Base-by-base conservation (phyloP, 1,140 invertebrate species). In the Formica exsecta region DNA sequence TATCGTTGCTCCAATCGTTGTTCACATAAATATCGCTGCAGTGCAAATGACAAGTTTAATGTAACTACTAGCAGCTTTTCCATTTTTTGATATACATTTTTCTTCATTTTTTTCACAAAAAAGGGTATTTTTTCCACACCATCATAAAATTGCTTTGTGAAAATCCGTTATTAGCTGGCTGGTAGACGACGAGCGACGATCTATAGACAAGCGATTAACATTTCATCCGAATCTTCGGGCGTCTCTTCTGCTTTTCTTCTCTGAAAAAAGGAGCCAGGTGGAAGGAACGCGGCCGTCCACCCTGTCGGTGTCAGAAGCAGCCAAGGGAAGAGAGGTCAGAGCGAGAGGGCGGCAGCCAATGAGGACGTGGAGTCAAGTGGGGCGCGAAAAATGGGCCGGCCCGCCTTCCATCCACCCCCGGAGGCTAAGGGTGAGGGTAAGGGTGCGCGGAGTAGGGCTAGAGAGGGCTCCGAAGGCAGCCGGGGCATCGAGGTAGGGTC, bases 371-470 rank as follows among this genome's bases (percentile, higher is more conserved):
- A 93, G 93, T 93, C 93, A 94, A 94, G 93, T 93, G 93, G 93
- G 93, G 93, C 92, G 94, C 93, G 93, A 94, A 95, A 94, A 94
- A 94, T 94, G 94, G 94, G 93, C 92, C 89, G 93, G 88, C 79
- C 93, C 92, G 92, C 87, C 89, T 92, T 93, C 91, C 92, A 91
- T 93, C 92, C 92, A 93, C 91, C 93, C 93, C 89, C 81, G 80
- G 73, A 1, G 89, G 89, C 88, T 90, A 91, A 92, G 91, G 91
- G 92, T 92, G 93, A 93, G 92, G 93, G 92, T 92, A 93, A 92
- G 92, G 92, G 92, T 92, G 92, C 75, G 65, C 85, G 89, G 92
- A 93, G 92, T 92, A 93, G 93, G 93, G 92, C 87, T 70, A 91
- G 89, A 86, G 79, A 91, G 91, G 90, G 93, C 91, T 93, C 89